These are phyloP conservation scores for Watsonalla cultraria DNA, from an alignment of 2,888 invertebrate species.

Conservation along the genomic window DNA sequence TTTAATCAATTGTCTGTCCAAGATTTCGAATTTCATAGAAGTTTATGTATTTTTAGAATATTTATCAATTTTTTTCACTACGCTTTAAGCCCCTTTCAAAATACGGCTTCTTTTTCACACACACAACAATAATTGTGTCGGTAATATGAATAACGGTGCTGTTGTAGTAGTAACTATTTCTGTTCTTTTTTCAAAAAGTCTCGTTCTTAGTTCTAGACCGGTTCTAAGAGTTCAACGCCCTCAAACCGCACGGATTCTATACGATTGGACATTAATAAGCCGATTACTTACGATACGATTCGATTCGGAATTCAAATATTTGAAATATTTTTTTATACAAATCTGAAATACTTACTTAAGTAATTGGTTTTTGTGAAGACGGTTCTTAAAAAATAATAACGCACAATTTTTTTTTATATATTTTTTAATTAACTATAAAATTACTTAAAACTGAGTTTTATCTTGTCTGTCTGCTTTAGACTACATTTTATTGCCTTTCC, in stretches of 20 bases:
- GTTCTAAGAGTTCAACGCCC: slow-evolving; percentile 41
- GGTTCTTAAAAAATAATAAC: too few relatives aligned
- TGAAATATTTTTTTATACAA: background rate
- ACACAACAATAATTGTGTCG: background rate
- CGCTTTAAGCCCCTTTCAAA: background rate
- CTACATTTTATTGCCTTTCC: background rate
- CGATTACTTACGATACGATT: slow-evolving; percentile 3
- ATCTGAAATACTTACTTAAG: background rate
- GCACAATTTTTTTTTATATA: too few relatives aligned
- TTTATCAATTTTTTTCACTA: too few relatives aligned
- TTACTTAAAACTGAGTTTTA: too few relatives aligned
- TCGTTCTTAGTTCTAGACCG: background rate
- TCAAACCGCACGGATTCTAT: slow-evolving; percentile 41
- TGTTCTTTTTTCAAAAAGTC: background rate
- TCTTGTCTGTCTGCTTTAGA: too few relatives aligned
- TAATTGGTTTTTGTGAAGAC: too few relatives aligned
- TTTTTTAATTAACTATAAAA: too few relatives aligned
- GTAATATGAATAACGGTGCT: background rate
- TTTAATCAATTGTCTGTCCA: too few relatives aligned
- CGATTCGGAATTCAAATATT: too few relatives aligned
- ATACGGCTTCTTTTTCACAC: background rate
- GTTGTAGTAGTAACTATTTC: slow-evolving; percentile 1
- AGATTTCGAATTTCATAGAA: too few relatives aligned
- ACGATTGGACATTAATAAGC: slow-evolving; percentile 16
- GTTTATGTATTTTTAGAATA: too few relatives aligned